Conservation (phyloP, 1,140 invertebrate species). For the Papilio aristodemus region DNA sequence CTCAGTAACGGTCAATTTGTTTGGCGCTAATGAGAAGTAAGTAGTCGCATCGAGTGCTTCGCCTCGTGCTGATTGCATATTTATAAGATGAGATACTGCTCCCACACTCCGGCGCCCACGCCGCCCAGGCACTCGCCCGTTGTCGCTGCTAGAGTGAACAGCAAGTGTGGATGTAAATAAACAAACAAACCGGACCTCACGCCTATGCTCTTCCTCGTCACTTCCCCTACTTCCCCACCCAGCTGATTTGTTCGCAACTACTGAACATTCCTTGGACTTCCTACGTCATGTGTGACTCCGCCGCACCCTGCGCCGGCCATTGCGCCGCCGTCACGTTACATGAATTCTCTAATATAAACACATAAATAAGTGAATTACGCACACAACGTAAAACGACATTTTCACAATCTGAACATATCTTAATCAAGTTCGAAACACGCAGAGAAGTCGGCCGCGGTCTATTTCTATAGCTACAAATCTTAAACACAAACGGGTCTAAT, state of each 20-base stretch:
- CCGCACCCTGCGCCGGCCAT: no score
- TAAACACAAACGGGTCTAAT: constrained; percentile 7
- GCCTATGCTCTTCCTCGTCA: not conserved
- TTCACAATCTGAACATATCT: no score
- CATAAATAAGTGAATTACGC: no score
- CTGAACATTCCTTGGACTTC: no score
- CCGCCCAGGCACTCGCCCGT: not conserved
- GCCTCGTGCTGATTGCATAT: constrained; percentile 1
- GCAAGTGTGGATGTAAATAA: not conserved
- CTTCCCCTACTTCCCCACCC: not conserved
- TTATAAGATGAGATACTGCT: not conserved
- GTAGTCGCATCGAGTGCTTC: not conserved
- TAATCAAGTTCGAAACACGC: no score
- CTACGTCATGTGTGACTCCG: no score
- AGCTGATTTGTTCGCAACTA: no score
- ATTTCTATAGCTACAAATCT: constrained; percentile 10
- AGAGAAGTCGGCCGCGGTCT: not conserved
- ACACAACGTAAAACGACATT: no score
- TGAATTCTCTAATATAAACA: no score
- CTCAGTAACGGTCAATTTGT: constrained; percentile 16
- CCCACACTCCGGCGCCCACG: not conserved
- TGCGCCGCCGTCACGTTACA: no score
- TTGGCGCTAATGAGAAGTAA: constrained; percentile 15
- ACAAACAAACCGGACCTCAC: no score
- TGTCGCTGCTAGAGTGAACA: no score